A percentile compares a stretch with the other conserved stretches of the same genome.
phyloP scores from a whole-genome alignment of 2,797 vertebrate species.

The Fundulus diaphanus region DNA sequence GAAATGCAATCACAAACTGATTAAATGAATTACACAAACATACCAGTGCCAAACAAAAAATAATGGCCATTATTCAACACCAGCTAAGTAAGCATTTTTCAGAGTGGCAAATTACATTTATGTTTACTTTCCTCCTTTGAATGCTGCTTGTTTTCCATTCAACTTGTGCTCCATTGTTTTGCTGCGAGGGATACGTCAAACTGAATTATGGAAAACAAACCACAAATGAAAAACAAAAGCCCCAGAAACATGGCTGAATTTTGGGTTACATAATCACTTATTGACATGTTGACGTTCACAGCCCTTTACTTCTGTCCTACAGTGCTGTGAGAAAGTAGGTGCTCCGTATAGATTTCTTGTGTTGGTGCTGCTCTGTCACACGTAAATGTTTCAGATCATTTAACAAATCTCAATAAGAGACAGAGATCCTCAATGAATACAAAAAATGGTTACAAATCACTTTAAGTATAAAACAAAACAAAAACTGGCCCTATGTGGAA shows the following conservation, averaged over 20 bases:
- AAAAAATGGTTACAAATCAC: not conserved
- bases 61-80: constrained; percentile 62
- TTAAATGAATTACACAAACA: constrained; percentile 73
- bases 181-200: constrained; percentile 37
- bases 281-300: not conserved
- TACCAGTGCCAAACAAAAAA: constrained; percentile 51
- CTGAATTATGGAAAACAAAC: constrained; percentile 41
- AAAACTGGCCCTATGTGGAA: too few species aligned
- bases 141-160: constrained; percentile 46
- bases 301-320: too few species aligned
- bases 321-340: not conserved
- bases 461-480: not conserved
- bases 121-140: constrained; percentile 34
- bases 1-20: constrained; percentile 56
- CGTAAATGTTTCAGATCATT: not conserved
- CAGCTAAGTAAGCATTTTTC: constrained; percentile 62
- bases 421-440: not conserved
- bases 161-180: constrained; percentile 21
- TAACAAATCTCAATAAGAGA: not conserved
- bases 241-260: constrained; percentile 2
- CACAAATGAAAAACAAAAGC: constrained; percentile 33
- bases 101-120: constrained; percentile 55
- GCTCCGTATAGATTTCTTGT: not conserved
- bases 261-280: not conserved
- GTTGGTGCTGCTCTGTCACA: not conserved